A percentile compares a stretch with the other conserved stretches of the same genome.
Evolutionary conservation across 2,113 vertebrate genomes (phyloP).

Genomic region (Antechinus flavipes): DNA sequence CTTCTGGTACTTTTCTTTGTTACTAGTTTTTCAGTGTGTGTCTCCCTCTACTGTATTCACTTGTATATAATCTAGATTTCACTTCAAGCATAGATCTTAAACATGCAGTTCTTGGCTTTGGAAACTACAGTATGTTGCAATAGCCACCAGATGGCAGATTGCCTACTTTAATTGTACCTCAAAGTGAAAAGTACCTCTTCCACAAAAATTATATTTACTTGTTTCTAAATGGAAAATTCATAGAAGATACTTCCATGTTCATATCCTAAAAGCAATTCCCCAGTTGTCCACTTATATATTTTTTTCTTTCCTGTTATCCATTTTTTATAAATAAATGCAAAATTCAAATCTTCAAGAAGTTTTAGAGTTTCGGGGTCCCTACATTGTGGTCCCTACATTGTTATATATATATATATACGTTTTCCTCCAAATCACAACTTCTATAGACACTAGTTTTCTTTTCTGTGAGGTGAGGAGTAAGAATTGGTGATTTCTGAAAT

Average conservation of each 20-base stretch:
- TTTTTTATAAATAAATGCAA: neutral
- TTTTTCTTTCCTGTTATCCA: conserved; percentile 50
- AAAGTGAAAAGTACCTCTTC: neutral
- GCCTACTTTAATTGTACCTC: conserved; percentile 4
- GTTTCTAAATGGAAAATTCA: conserved; percentile 74
- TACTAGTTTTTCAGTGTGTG: conserved; percentile 66
- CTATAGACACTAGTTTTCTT: conserved; percentile 3
- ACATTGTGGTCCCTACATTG: too few relatives aligned
- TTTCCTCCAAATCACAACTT: too few relatives aligned
- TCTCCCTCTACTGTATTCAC: conserved; percentile 75
- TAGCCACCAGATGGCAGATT: conserved; percentile 68
- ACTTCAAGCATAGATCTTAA: neutral
- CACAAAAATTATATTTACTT: neutral
- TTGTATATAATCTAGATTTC: conserved; percentile 34
- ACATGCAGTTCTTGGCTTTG: neutral
- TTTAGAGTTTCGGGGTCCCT: too few relatives aligned
- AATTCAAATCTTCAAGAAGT: neutral
- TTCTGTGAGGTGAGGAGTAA: neutral
- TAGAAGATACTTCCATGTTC: conserved; percentile 51
- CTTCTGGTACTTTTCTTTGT: neutral
- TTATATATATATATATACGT: too few relatives aligned
- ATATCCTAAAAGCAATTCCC: conserved; percentile 15
- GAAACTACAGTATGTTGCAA: neutral
- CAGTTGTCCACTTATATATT: conserved; percentile 61
- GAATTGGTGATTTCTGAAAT: conserved; percentile 3